Percentiles rank a stretch among this genome's conserved stretches.
Conservation (phyloP, 1,140 invertebrate species). For the Hesperophylax magnus region DNA sequence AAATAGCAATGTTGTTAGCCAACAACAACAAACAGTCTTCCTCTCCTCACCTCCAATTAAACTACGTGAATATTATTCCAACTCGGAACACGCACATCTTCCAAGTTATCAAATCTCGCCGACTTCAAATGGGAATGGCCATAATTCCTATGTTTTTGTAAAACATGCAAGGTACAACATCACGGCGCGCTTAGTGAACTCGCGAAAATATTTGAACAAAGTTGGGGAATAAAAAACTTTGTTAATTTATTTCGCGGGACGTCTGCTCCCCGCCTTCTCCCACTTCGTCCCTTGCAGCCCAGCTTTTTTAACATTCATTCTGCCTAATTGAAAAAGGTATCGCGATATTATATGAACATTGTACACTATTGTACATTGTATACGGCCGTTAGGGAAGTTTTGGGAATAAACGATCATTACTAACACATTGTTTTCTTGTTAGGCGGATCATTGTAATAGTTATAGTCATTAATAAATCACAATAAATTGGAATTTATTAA, state of each 20-base stretch:
- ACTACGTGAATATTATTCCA: not conserved
- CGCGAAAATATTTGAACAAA: constrained; percentile 37
- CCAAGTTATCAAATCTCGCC: constrained; percentile 30
- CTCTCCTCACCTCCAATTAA: not conserved
- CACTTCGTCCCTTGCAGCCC: not conserved
- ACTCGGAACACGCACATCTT: constrained; percentile 28
- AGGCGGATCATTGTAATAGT: too few species aligned
- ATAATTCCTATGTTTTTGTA: constrained; percentile 13
- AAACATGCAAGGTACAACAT: constrained; percentile 32
- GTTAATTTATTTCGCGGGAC: constrained; percentile 31
- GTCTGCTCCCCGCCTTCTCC: not conserved
- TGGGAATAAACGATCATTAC: too few species aligned
- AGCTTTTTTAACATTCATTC: constrained; percentile 22
- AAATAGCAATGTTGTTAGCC: too few species aligned
- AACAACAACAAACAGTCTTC: too few species aligned
- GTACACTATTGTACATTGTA: not conserved
- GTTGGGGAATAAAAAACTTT: constrained; percentile 36
- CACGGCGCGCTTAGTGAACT: constrained; percentile 14
- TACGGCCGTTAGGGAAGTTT: too few species aligned
- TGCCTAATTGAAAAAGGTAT: constrained; percentile 30
- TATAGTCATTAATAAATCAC: too few species aligned
- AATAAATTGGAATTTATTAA: too few species aligned
- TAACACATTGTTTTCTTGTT: too few species aligned
- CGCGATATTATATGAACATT: not conserved
- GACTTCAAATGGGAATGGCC: constrained; percentile 15